Evolutionary conservation across 1,140 invertebrate genomes (phyloP), one percentile per base, ranked within the genome.

Genomic region (Calosoma granatense): DNA sequence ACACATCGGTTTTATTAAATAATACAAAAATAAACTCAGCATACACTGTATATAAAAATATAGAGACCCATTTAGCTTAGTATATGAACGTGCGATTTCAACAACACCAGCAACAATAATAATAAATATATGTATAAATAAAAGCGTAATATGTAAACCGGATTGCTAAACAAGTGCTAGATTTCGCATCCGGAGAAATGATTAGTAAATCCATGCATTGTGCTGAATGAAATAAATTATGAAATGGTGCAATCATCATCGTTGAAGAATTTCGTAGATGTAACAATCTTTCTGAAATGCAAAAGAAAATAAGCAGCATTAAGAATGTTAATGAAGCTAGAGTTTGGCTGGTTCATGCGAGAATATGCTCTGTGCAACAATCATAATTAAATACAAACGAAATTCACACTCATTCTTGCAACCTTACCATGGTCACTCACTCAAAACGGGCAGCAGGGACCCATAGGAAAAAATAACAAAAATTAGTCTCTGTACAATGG

Each of bases 391-490:
- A 51, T 23, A 57, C 22, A 54, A n/a, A 9, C 22, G 56, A 20
- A 51, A 52, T 67, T 67, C 69, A 69, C 69, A 72, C 70, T 69
- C 69, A 70, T 71, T 76, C 76, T 77, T 76, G 75, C 72, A 61
- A 67, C 63, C 66, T 77, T 82, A 36, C 26, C 26, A 36, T 36
- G 26, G 26, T 36, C 26, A 86, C 81, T 86, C 84, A 72, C 78
- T 86, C 80, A 86, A 78, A 72, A 86, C 82, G 64, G 84, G 84
- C 74, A 86, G 81, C 76, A 86, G 83, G 70, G 83, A 86, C 82
- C 84, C 82, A 81, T 69, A 79, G 72, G 69, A 74, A 74, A 60
- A 74, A 71, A 65, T 59, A 64, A 63, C 59, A 59, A 55, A 54
- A 60, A 61, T 55, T 56, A 59, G 53, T 56, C 14, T 26, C 17